A percentile compares a stretch with the other conserved stretches of the same genome.
These are phyloP conservation scores for Macrotrachela quadricornifera DNA, from an alignment of 1,140 invertebrate genomes.

Conservation along the genomic window DNA sequence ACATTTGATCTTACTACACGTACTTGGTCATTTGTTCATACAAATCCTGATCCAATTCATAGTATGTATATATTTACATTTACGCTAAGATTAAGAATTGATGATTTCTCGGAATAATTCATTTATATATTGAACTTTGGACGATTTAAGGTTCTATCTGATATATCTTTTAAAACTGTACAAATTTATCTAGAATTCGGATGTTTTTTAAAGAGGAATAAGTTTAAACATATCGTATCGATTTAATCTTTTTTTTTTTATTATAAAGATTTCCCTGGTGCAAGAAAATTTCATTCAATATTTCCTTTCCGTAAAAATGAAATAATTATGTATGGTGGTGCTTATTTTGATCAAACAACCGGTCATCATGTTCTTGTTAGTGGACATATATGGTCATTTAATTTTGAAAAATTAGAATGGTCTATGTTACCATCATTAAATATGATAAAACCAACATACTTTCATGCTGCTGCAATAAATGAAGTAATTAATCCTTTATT, in stretches of 20 bases:
- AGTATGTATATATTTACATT: neutral
- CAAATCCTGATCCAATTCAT: neutral
- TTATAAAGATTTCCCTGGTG: neutral
- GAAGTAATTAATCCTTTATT: too few species aligned
- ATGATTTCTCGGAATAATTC: too few species aligned
- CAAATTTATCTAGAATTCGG: too few species aligned
- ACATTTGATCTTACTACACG: constrained; percentile 2
- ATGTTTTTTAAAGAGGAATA: too few species aligned
- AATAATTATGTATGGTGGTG: constrained; percentile 2
- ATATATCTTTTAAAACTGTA: too few species aligned
- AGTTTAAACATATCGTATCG: neutral
- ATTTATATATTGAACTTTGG: too few species aligned
- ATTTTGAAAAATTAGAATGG: neutral
- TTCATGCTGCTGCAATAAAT: constrained; percentile 1
- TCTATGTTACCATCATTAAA: neutral
- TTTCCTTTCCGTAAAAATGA: neutral
- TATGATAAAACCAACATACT: constrained; percentile 2
- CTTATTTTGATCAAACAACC: neutral
- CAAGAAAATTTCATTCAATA: constrained; percentile 6
- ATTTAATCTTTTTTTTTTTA: neutral
- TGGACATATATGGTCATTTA: neutral
- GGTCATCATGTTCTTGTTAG: neutral
- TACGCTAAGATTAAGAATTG: too few species aligned
- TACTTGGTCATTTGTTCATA: constrained; percentile 3
- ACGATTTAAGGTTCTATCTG: too few species aligned